Conservation (phyloP, 2,888 invertebrate species). For the Endotricha flammealis region DNA sequence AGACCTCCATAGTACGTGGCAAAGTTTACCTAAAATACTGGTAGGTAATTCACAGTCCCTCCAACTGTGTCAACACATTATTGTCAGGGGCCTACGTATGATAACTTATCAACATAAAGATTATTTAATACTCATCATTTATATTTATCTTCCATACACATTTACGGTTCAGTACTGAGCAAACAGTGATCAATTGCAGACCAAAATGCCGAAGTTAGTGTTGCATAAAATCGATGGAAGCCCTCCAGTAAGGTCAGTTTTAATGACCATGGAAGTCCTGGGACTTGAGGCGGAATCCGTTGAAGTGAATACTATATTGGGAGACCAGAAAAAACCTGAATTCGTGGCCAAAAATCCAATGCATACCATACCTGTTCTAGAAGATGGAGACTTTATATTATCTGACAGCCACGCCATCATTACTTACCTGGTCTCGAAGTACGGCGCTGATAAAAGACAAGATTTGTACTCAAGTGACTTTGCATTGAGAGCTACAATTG, state of each 20-base stretch:
- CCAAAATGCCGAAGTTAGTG: conserved; percentile 32
- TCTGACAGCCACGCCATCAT: conserved; percentile 44
- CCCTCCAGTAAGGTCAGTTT: conserved; percentile 33
- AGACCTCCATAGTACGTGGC: too few species aligned
- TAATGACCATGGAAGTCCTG: conserved; percentile 34
- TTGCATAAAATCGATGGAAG: conserved; percentile 33
- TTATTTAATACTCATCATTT: background rate
- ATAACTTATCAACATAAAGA: too few species aligned
- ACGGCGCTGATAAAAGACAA: conserved; percentile 34
- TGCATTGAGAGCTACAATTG: conserved; percentile 30
- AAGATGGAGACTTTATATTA: conserved; percentile 39
- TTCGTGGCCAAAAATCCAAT: conserved; percentile 38
- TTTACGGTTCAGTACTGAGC: background rate
- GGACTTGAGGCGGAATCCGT: conserved; percentile 28
- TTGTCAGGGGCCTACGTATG: too few species aligned
- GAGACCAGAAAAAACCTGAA: conserved; percentile 31
- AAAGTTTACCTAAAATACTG: too few species aligned
- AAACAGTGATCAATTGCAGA: background rate
- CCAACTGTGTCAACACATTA: too few species aligned
- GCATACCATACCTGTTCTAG: conserved; percentile 37
- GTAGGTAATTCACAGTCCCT: too few species aligned
- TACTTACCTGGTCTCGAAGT: conserved; percentile 41
- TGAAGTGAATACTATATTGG: conserved; percentile 24
- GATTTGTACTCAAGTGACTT: conserved; percentile 37
- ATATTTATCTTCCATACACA: background rate